Percentiles rank a stretch among this genome's conserved stretches.
Conservation (phyloP, 2,113 vertebrate genomes). For the Hoplias malabaricus region DNA sequence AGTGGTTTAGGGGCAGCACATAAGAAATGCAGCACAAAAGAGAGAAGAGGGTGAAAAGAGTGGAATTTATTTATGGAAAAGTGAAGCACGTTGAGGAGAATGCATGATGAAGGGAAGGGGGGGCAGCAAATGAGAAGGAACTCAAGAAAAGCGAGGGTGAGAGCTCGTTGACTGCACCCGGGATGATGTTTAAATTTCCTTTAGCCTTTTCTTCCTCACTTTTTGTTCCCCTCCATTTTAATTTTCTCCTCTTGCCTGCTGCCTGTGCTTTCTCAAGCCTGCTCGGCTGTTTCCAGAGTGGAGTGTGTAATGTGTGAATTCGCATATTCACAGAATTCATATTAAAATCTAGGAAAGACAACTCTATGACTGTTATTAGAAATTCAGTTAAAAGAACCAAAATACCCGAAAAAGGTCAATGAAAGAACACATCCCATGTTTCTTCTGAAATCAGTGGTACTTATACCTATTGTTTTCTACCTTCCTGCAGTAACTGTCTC, state of each 20-base stretch:
- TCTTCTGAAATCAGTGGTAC: no score
- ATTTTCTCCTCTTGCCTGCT: neutral
- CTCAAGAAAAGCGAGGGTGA: conserved; percentile 25
- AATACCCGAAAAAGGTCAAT: no score
- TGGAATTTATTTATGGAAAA: conserved; percentile 71
- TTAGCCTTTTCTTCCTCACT: conserved; percentile 9
- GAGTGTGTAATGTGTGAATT: no score
- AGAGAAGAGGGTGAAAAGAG: conserved; percentile 58
- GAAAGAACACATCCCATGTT: no score
- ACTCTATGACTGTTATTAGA: no score
- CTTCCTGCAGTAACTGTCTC: no score
- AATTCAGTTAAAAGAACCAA: no score
- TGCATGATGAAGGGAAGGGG: conserved; percentile 46
- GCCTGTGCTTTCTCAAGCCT: neutral
- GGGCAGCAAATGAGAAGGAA: conserved; percentile 52
- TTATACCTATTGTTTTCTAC: no score
- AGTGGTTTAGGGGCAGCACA: conserved; percentile 44
- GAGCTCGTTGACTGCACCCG: conserved; percentile 20
- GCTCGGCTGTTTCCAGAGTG: no score
- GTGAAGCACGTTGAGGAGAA: conserved; percentile 45
- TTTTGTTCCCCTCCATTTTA: conserved; percentile 5
- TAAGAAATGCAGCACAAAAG: conserved; percentile 71
- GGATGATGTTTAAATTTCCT: conserved; percentile 22
- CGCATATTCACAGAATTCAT: no score
- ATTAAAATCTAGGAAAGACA: no score